These are phyloP conservation scores for Enteromius paludinosus DNA, from an alignment of 2,797 vertebrate genomes.

Conservation along the genomic window DNA sequence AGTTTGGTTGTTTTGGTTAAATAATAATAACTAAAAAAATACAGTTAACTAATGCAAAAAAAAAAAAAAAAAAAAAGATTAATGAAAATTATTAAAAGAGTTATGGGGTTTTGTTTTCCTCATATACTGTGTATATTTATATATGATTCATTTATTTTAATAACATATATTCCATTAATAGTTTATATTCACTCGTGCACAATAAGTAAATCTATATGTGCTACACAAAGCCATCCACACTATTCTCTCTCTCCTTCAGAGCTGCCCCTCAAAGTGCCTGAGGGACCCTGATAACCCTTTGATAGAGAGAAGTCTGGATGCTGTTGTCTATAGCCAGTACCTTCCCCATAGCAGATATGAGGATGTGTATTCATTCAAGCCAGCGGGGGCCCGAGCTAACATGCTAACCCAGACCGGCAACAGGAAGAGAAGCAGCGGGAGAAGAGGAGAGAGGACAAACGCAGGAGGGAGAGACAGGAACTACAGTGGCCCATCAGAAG, in stretches of 20 bases:
- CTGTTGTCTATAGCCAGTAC: constrained; percentile 79
- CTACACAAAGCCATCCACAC: constrained; percentile 53
- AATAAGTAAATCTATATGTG: constrained; percentile 4
- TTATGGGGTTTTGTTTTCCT: neutral
- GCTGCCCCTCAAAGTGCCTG: constrained; percentile 76
- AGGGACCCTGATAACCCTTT: constrained; percentile 82
- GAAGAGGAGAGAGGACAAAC: constrained; percentile 52
- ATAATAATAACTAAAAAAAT: no score
- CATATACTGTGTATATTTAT: neutral
- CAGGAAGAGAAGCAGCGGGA: constrained; percentile 76
- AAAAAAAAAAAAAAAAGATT: neutral
- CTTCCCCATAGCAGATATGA: constrained; percentile 78
- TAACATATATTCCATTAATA: neutral
- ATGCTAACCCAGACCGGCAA: constrained; percentile 73
- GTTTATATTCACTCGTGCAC: neutral
- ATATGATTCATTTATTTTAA: neutral
- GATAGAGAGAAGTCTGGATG: constrained; percentile 78
- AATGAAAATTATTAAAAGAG: neutral
- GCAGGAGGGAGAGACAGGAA: constrained; percentile 69
- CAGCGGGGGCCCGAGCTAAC: constrained; percentile 75
- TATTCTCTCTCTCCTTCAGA: constrained; percentile 69
- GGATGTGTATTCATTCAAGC: constrained; percentile 78
- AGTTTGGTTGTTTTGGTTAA: no score
- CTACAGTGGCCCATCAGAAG: constrained; percentile 68
- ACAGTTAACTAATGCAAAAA: no score